A percentile compares a stretch with the other conserved stretches of the same genome.
Conservation (phyloP, 2,797 vertebrate species). For the Margarornis squamiger region DNA sequence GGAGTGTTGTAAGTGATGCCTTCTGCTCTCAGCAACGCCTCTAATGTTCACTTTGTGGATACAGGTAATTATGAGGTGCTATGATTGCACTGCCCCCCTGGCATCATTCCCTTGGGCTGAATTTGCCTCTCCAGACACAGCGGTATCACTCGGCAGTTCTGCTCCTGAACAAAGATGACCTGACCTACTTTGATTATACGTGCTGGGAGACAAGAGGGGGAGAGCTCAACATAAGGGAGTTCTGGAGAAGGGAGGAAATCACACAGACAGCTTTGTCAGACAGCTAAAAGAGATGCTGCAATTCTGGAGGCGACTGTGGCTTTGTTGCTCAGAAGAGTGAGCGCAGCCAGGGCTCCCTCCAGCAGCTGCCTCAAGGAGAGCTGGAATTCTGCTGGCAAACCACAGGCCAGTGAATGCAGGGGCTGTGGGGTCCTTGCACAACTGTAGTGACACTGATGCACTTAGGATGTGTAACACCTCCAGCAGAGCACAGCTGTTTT, state of each 20-base stretch:
- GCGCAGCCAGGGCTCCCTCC: background rate
- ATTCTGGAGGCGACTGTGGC: background rate
- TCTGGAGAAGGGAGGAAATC: background rate
- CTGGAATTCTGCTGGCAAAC: background rate
- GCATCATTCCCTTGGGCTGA: background rate
- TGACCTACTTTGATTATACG: background rate
- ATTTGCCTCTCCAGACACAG: background rate
- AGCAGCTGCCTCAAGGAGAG: background rate
- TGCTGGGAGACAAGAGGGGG: background rate
- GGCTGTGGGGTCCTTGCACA: background rate
- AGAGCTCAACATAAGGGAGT: background rate
- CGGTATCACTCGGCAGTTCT: background rate
- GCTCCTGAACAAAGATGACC: background rate
- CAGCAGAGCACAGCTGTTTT: background rate
- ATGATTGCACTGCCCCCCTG: background rate
- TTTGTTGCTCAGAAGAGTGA: background rate
- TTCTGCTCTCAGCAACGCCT: background rate
- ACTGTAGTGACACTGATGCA: accelerated
- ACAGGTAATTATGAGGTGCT: slow-evolving; percentile 6
- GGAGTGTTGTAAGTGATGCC: background rate
- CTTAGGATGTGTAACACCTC: background rate
- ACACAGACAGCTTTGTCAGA: background rate
- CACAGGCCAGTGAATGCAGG: background rate
- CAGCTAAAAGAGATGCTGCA: background rate
- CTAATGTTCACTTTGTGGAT: background rate